These are phyloP conservation scores for Sesamia inferens DNA, from an alignment of 2,888 invertebrate genomes.

Conservation along the genomic window DNA sequence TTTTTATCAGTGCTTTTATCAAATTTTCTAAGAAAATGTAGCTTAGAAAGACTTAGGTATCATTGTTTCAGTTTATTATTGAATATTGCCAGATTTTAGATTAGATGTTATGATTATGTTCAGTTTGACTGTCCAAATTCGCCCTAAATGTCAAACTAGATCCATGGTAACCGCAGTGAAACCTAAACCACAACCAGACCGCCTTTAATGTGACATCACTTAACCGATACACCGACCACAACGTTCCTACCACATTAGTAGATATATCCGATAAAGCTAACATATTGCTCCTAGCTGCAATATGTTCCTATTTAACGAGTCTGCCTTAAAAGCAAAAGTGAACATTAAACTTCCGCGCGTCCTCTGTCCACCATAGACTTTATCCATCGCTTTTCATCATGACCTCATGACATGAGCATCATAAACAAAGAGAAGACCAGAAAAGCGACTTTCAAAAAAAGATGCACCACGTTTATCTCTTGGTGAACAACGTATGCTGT, in stretches of 20 bases:
- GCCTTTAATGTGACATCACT: constrained; percentile 10
- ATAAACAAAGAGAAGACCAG: background rate
- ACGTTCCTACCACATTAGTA: constrained; percentile 5
- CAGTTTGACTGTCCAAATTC: background rate
- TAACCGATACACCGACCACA: constrained; percentile 11
- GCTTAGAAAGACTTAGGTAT: background rate
- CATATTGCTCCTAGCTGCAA: too few relatives aligned
- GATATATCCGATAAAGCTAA: background rate
- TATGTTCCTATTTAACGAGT: background rate
- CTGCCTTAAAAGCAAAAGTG: background rate
- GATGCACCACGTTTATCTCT: background rate
- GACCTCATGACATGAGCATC: background rate
- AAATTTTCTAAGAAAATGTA: background rate
- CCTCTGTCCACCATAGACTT: background rate
- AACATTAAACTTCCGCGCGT: background rate
- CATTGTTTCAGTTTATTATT: background rate
- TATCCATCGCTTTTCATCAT: background rate
- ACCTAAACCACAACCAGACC: background rate
- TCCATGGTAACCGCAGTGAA: background rate
- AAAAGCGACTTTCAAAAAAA: background rate
- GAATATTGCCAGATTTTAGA: too few relatives aligned
- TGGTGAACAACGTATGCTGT: background rate
- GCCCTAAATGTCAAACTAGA: background rate
- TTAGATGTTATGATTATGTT: background rate
- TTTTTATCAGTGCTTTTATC: background rate